Conservation (phyloP, 1,140 invertebrate genomes). For the Drosophila cardini region DNA sequence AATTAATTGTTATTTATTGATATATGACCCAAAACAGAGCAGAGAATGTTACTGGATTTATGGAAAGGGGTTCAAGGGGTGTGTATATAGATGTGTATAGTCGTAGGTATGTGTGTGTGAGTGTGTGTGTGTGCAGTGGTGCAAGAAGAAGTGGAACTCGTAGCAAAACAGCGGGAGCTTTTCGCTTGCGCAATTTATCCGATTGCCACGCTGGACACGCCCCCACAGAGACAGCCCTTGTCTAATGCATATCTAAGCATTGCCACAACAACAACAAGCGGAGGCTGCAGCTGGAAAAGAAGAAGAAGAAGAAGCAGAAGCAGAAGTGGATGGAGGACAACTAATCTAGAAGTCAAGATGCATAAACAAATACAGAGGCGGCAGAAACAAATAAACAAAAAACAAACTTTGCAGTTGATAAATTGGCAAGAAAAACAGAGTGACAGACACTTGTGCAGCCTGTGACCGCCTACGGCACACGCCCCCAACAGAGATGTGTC, state of each 20-base stretch:
- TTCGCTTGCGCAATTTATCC: constrained; percentile 57
- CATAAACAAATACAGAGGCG: constrained; percentile 55
- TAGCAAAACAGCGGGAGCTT: constrained; percentile 23
- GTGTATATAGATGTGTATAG: background rate
- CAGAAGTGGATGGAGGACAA: constrained; percentile 13
- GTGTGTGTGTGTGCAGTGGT: constrained; percentile 3
- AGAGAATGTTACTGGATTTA: constrained; percentile 11
- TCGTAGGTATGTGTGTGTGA: background rate
- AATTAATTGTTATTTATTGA: constrained; percentile 66
- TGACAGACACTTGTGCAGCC: background rate
- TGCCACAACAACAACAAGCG: constrained; percentile 16
- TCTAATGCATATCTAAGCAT: constrained; percentile 56
- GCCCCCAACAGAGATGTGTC: no score
- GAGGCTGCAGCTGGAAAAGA: no score
- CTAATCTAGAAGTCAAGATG: constrained; percentile 69
- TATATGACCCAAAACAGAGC: constrained; percentile 44
- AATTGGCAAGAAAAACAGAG: constrained; percentile 47
- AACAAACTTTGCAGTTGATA: constrained; percentile 50
- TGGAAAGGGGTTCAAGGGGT: background rate
- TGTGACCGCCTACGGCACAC: background rate
- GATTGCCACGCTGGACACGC: constrained; percentile 32
- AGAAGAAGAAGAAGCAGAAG: background rate
- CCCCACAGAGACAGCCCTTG: constrained; percentile 26
- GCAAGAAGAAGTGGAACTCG: constrained; percentile 58
- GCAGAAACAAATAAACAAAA: constrained; percentile 41